Conservation (phyloP, 1,140 invertebrate species). For the Neodiprion fabricii region DNA sequence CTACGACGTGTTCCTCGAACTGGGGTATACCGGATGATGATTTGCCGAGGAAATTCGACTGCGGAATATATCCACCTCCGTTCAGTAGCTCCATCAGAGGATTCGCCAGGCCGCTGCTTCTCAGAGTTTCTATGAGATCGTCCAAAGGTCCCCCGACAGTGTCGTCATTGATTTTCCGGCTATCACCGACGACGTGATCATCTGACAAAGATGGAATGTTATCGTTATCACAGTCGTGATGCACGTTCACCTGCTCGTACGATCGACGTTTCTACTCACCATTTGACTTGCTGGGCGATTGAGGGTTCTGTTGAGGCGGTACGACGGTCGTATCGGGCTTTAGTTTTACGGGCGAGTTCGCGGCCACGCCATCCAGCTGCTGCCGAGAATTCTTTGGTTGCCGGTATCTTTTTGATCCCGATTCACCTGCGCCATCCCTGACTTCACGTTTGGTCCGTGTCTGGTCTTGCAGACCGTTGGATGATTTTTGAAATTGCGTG, state of each 20-base stretch:
- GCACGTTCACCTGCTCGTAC: not conserved
- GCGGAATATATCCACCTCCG: not conserved
- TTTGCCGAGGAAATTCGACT: not conserved
- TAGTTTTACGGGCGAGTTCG: not conserved
- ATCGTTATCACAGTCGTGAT: too few species aligned
- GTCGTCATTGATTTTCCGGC: not conserved
- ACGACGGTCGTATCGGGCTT: not conserved
- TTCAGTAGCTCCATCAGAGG: not conserved
- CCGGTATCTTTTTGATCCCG: not conserved
- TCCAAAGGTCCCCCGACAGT: not conserved
- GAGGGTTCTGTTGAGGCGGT: not conserved
- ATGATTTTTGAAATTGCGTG: not conserved
- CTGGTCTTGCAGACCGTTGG: not conserved
- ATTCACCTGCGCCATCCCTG: not conserved
- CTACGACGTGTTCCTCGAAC: not conserved
- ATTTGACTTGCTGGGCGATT: constrained; percentile 2
- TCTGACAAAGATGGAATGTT: not conserved
- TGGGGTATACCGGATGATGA: not conserved
- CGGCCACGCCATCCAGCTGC: not conserved
- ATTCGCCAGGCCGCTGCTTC: not conserved
- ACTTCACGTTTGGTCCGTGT: not conserved
- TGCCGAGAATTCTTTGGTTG: not conserved
- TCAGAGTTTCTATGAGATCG: not conserved
- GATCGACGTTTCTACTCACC: not conserved
- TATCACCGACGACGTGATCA: not conserved